phyloP scores from a whole-genome alignment of 2,113 vertebrate species.

The western clawed frog (Xenopus tropicalis) region UCB_Xtro_10.0 CM004447.2:145535501-145536000 shows the following conservation, averaged over 20 bases:
- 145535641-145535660: conserved; percentile 54
- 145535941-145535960: too few relatives aligned
- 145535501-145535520: neutral
- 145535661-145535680: conserved; percentile 60
- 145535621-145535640: conserved; percentile 63
- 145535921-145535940: too few relatives aligned
- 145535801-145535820: too few relatives aligned
- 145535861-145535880: too few relatives aligned
- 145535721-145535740: neutral
- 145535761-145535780: neutral
- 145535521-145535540: conserved; percentile 62
- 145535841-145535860: too few relatives aligned
- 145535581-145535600: conserved; percentile 90
- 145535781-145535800: too few relatives aligned
- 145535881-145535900: too few relatives aligned
- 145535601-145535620: conserved; percentile 70
- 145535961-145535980: too few relatives aligned
- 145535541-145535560: conserved; percentile 92
- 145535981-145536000: too few relatives aligned
- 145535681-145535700: conserved; percentile 67
- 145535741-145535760: neutral
- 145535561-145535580: conserved; percentile 83
- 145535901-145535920: too few relatives aligned
- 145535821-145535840: too few relatives aligned
- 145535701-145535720: conserved; percentile 40